phyloP scores from a whole-genome alignment of 1,140 invertebrate species.

The Tetraneura akinire region DNA sequence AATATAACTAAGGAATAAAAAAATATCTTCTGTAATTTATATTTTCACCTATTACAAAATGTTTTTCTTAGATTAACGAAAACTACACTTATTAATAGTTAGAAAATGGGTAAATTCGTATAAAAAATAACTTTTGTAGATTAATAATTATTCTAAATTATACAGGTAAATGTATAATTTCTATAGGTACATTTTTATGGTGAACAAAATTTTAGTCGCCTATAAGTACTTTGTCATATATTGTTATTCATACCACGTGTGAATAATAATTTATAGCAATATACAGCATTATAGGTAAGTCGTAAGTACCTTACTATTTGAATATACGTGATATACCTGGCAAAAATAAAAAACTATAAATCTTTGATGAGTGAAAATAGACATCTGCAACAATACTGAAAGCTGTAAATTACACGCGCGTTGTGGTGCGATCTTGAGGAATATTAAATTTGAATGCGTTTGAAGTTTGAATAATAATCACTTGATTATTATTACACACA shows the following conservation, averaged over 20 bases:
- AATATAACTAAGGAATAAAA: too few species aligned
- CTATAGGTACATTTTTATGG: too few species aligned
- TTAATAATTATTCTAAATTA: neutral
- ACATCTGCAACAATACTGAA: neutral
- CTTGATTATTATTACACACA: too few species aligned
- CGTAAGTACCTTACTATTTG: too few species aligned
- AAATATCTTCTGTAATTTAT: too few species aligned
- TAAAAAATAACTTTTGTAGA: neutral
- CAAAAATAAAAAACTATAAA: conserved; percentile 11
- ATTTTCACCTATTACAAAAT: too few species aligned
- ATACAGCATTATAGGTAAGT: too few species aligned
- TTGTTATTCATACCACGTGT: neutral
- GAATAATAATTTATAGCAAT: neutral
- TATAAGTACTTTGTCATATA: neutral
- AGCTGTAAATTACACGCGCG: neutral
- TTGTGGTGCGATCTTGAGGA: neutral
- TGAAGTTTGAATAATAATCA: too few species aligned
- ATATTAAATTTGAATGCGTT: too few species aligned
- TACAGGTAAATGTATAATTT: neutral
- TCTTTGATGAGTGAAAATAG: neutral
- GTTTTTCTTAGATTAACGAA: too few species aligned
- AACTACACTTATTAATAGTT: too few species aligned
- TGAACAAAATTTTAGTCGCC: neutral
- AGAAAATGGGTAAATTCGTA: too few species aligned
- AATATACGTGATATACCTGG: neutral